Base-by-base conservation (phyloP, 2,797 vertebrate genomes). In the Sebastolobus altivelis region DNA sequence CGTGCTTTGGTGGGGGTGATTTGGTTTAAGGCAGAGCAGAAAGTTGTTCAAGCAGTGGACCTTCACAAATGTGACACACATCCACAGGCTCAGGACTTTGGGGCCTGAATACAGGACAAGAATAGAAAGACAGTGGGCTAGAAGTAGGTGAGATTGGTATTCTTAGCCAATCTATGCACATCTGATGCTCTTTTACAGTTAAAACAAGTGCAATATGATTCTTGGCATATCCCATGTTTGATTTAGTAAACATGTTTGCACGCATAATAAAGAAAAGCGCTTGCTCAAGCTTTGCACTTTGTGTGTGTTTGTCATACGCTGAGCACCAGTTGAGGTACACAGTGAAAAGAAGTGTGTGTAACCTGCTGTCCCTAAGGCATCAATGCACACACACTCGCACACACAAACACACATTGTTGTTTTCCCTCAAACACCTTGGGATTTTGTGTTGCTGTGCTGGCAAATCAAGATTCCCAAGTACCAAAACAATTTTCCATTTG, bases 401-500 rank as follows among this genome's bases (percentile, higher is more conserved):
- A 66, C 52, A 60, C 69, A 75, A 82, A 58, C 25, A 80, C 70
- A 85, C 61, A 56, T 33, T 38, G 56, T 81, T 89, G 80, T 89
- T 89, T 84, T 77, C 37, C 73, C 66, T 79, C 80, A 86, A 82
- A 80, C 85, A 84, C 75, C 66, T 68, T 58, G 81, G 69, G 87
- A 82, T 81, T 87, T 88, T 86, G 46, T 81, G 59, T 67, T 82
- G 85, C 79, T 78, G 70, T 63, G 72, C 78, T 71, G 82, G 87
- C 86, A 90, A 87, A 81, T 87, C 75, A 76, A 71, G 40, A 88
- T 87, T 88, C 82, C 84, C 83, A 88, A 94, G 86, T 74, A 90
- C 81, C 84, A 83, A 90, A 93, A 88, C 86, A 90, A 92, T 94
- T 92, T 93, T 92, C 82, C 78, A 65, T 87, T 83, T 86, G 74